Conservation (phyloP, 2,113 vertebrate genomes). For the Emydocephalus ijimae region DNA sequence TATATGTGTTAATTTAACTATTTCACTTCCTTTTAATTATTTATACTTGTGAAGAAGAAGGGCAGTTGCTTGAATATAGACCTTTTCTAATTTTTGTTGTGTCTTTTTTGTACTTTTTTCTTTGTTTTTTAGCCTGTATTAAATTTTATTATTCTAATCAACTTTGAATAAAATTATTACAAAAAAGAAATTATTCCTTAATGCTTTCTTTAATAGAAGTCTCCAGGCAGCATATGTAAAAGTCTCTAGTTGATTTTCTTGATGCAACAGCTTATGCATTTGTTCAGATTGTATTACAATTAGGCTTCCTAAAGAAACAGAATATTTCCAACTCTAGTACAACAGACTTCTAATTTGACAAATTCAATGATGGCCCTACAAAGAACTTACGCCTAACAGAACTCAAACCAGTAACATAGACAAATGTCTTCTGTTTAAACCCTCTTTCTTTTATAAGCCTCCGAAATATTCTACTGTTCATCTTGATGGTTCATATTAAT, state of each 20-base stretch:
- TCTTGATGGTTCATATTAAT: slow-evolving; percentile 33
- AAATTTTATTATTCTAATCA: neutral
- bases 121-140: neutral
- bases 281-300: neutral
- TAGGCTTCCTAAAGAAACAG: slow-evolving; percentile 12
- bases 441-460: slow-evolving; percentile 46
- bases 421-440: slow-evolving; percentile 29
- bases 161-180: neutral
- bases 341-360: slow-evolving; percentile 40
- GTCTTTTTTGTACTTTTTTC: neutral
- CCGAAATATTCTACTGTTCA: slow-evolving; percentile 36
- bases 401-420: neutral
- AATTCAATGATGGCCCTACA: slow-evolving; percentile 17
- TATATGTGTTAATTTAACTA: neutral
- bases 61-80: neutral
- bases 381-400: slow-evolving; percentile 20
- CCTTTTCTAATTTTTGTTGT: neutral
- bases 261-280: neutral
- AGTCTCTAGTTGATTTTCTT: neutral
- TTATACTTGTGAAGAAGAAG: neutral
- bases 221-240: neutral
- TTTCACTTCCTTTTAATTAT: too few species aligned
- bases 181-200: neutral
- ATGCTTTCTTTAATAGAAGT: rapidly evolving
- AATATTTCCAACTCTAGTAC: slow-evolving; percentile 11